Conservation (phyloP, 2,888 invertebrate species). For the Drosophila subsilvestris region DNA sequence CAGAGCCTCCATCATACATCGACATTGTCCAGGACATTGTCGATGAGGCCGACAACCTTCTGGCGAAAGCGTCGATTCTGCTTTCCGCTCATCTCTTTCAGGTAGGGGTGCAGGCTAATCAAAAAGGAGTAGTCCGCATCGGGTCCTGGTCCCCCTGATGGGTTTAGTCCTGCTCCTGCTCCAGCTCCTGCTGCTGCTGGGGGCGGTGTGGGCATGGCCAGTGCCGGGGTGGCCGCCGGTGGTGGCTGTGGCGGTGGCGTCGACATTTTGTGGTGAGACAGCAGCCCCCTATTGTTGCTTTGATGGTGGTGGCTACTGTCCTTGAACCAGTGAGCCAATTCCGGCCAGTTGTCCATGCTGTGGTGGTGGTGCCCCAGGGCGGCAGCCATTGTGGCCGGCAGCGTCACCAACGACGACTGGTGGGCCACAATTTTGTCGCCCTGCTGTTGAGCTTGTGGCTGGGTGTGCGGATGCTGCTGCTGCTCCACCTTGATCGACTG, state of each 20-base stretch:
- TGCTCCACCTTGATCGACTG: conserved; percentile 70
- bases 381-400: conserved; percentile 55
- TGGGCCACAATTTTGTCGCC: conserved; percentile 50
- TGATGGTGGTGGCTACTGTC: conserved; percentile 60
- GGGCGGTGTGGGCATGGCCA: conserved; percentile 30
- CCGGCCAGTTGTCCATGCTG: conserved; percentile 71
- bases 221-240: conserved; percentile 1
- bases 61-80: conserved; percentile 82
- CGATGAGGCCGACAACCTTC: conserved; percentile 80
- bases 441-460: conserved; percentile 17
- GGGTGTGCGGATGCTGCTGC: conserved; percentile 21
- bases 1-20: conserved; percentile 45
- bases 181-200: conserved; percentile 10
- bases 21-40: conserved; percentile 77
- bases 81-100: conserved; percentile 81
- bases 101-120: conserved; percentile 81
- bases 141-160: conserved; percentile 41
- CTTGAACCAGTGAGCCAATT: conserved; percentile 80
- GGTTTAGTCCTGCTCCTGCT: neutral
- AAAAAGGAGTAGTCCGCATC: conserved; percentile 82
- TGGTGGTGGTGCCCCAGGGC: conserved; percentile 55
- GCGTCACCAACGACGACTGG: conserved; percentile 56
- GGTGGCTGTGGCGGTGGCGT: conserved; percentile 29
- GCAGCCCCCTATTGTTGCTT: conserved; percentile 3
- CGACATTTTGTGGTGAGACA: conserved; percentile 24